Evolutionary conservation across 1,140 invertebrate species (phyloP), one percentile per base, ranked within the genome.

Genomic region (Acromyrmex charruanus): DNA sequence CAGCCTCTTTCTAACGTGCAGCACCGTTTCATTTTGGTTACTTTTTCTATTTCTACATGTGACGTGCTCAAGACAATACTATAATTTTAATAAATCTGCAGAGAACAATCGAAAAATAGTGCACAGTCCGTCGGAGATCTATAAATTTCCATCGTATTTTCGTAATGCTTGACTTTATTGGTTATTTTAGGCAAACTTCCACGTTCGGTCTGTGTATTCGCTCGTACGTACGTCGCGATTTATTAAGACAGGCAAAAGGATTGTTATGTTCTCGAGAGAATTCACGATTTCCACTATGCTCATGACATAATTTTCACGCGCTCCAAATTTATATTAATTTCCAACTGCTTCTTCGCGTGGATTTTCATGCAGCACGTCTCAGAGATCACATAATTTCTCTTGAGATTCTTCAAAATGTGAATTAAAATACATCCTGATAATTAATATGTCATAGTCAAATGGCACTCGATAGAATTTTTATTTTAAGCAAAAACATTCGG

Each of bases 151-250:
- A 16, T 69, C 18, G 25, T n/a, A 31, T 79, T 66, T 44, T 18
- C 9, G n/a, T 77, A 63, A 77, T 63, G 18, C 58, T 77, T 28
- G 58, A 77, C 58, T 77, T 65, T 77, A 65, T 77, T 49, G 75
- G 6, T 35, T 25, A 77, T 65, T 77, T 77, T 77, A 61, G 7
- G 55, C 31, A 10, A 31, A 77, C 55, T 61, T 61, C 9, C 58
- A 39, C 39, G 21, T 77, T 61, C 35, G 16, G 58, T 10, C 10
- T 10, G 35, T 25, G 21, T 39, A 16, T 3, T 61, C 55, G 35
- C 31, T 14, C 21, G 21, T 58, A 61, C 55, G 21, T 58, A 61
- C n/a, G 39, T 55, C 31, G 68, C 28, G 63, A 80, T 80, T 80
- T 80, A 68, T 80, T 80, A 69, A 53, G 77, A 35, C 44, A 66